Conservation (phyloP, 2,113 vertebrate species). For the Rhinopomastus cyanomelas region DNA sequence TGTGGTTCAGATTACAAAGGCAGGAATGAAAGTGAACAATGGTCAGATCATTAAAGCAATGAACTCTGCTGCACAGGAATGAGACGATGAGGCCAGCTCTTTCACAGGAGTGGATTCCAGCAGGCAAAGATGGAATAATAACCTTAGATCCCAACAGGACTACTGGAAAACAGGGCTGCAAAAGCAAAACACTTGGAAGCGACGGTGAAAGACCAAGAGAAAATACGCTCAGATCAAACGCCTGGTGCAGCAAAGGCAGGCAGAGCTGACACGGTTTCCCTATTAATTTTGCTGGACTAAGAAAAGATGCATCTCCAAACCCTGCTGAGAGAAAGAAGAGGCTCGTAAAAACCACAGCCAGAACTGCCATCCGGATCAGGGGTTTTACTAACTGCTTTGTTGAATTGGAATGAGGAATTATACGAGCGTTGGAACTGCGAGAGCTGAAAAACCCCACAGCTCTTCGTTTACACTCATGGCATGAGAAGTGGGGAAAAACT, state of each 20-base stretch:
- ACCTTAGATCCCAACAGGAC: background rate
- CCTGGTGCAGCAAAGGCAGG: background rate
- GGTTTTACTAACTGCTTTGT: background rate
- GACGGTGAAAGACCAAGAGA: background rate
- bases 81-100: background rate
- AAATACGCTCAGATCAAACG: background rate
- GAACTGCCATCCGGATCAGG: background rate
- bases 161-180: background rate
- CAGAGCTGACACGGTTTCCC: background rate
- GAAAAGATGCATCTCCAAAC: background rate
- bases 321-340: background rate
- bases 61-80: background rate
- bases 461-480: background rate
- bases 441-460: background rate
- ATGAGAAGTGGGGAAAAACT: background rate
- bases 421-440: background rate
- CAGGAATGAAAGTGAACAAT: background rate
- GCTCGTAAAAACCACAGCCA: rapidly evolving
- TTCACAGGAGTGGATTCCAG: background rate
- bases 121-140: background rate
- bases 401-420: background rate
- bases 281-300: background rate
- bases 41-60: background rate
- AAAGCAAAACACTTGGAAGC: background rate
- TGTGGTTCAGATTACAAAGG: background rate